Conservation (phyloP, 2,797 vertebrate species). For the Ceyx erithaca region DNA sequence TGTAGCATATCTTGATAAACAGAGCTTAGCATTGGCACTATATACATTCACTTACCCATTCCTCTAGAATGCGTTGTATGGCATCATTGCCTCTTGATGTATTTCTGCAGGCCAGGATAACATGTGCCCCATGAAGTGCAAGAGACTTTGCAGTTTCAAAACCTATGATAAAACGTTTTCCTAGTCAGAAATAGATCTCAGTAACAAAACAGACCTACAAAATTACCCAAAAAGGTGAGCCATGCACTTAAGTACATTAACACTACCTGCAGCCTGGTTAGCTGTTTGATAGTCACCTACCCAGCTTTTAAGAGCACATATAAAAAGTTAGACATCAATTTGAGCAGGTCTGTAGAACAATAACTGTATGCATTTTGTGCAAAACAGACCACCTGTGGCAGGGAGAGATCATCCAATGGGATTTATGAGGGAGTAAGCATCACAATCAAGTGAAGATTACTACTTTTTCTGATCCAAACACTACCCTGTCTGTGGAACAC, state of each 20-base stretch:
- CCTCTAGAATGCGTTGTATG: slow-evolving; percentile 83
- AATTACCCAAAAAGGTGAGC: not conserved
- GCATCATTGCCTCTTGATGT: slow-evolving; percentile 85
- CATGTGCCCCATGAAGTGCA: slow-evolving; percentile 92
- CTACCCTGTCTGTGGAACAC: not conserved
- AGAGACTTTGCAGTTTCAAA: slow-evolving; percentile 95
- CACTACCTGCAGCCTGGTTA: not conserved
- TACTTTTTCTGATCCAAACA: not conserved
- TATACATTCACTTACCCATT: slow-evolving; percentile 87
- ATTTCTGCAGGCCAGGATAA: slow-evolving; percentile 94
- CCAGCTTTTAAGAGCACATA: not conserved
- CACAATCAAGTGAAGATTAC: not conserved
- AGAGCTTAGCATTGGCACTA: rapidly evolving
- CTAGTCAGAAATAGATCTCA: not conserved
- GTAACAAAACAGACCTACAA: not conserved
- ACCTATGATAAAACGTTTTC: slow-evolving; percentile 78
- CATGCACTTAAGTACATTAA: not conserved
- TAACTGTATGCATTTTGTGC: not conserved
- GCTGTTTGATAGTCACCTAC: not conserved
- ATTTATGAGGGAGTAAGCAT: not conserved
- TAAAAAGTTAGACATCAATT: not conserved
- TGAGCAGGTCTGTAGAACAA: not conserved
- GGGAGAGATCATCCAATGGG: not conserved
- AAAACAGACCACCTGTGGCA: not conserved
- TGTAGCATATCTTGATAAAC: rapidly evolving